These are phyloP conservation scores for Micoletzkya japonica DNA, from an alignment of 2,888 invertebrate species.

Conservation along the genomic window DNA sequence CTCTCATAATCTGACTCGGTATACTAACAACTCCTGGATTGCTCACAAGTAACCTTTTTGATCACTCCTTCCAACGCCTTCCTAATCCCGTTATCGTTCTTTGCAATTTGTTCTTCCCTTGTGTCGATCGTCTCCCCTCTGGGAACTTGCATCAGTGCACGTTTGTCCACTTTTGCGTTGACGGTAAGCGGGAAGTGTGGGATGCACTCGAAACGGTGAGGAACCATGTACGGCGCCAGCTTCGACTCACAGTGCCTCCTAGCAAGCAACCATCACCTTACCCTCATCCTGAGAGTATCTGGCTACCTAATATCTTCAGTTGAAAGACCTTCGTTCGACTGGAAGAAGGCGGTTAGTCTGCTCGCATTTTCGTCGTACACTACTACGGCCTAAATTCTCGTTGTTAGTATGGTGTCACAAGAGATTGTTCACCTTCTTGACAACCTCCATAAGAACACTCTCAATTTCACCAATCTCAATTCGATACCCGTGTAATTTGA, in stretches of 20 bases:
- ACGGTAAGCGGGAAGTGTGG: constrained; percentile 53
- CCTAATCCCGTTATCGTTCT: too few relatives aligned
- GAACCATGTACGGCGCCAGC: constrained; percentile 52
- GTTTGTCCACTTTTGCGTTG: constrained; percentile 44
- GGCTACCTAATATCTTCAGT: constrained; percentile 26
- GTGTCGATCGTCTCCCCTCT: too few relatives aligned
- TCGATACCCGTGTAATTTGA: constrained; percentile 58
- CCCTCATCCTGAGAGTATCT: neutral
- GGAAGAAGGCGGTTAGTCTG: constrained; percentile 42
- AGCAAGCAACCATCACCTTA: neutral
- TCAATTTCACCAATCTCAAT: constrained; percentile 60
- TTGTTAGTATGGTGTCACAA: neutral
- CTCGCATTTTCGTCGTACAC: constrained; percentile 38
- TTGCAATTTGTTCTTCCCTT: too few relatives aligned
- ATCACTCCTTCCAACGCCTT: too few relatives aligned
- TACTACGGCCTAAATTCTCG: constrained; percentile 30
- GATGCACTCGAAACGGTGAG: constrained; percentile 40
- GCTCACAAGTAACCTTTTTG: too few relatives aligned
- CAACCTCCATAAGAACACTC: constrained; percentile 29
- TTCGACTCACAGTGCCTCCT: constrained; percentile 31
- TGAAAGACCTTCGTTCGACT: neutral
- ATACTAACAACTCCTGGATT: too few relatives aligned
- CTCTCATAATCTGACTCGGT: too few relatives aligned
- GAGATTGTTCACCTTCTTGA: neutral
- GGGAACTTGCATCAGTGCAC: constrained; percentile 20